A percentile compares a stretch with the other conserved stretches of the same genome.
phyloP scores from a whole-genome alignment of 2,797 vertebrate genomes.

The Mormyrops attenuatus region DNA sequence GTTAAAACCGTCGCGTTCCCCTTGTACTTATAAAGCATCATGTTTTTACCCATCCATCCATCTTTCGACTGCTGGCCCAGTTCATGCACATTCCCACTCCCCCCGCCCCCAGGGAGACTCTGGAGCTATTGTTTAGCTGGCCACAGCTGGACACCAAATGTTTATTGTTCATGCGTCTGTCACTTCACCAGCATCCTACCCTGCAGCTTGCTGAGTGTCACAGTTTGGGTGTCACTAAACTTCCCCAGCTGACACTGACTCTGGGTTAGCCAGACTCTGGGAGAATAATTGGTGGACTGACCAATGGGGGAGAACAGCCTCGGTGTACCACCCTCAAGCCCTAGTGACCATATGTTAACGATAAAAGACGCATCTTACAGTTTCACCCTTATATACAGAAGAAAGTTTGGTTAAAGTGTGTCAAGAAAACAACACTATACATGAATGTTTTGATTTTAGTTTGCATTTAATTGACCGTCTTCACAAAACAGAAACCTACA shows the following conservation, averaged over 20 bases:
- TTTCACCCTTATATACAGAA: not conserved
- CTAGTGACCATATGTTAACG: not conserved
- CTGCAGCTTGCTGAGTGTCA: not conserved
- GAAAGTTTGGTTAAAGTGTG: not conserved
- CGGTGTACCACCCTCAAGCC: not conserved
- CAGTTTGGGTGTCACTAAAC: not conserved
- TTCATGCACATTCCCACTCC: not conserved
- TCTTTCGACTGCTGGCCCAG: not conserved
- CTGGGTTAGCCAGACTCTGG: not conserved
- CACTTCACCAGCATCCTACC: not conserved
- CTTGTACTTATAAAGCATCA: not conserved
- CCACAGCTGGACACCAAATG: conserved; percentile 1
- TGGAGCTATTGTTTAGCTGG: not conserved
- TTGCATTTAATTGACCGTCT: not conserved
- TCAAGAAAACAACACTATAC: not conserved
- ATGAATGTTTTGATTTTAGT: not conserved
- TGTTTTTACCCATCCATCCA: not conserved
- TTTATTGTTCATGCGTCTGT: not conserved
- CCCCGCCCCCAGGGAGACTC: not conserved
- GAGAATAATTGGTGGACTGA: not conserved
- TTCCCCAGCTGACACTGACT: not conserved
- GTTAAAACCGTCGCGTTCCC: not conserved
- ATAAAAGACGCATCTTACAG: not conserved
- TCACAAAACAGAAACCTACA: not conserved
- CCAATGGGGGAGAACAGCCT: not conserved